phyloP scores from a whole-genome alignment of 2,888 invertebrate species.

The Agrotis ipsilon region DNA sequence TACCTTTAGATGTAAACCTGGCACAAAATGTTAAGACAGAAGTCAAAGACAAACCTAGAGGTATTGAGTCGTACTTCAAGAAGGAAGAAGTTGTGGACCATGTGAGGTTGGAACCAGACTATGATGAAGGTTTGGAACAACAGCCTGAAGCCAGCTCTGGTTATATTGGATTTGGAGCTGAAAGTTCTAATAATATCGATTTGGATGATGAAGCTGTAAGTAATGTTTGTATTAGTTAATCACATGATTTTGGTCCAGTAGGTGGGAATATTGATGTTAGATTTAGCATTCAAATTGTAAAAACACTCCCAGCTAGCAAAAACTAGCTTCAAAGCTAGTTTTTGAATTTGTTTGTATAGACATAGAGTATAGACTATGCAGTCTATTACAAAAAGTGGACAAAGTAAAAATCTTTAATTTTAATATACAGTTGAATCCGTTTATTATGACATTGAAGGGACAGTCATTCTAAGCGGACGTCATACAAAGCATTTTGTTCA shows the following conservation, averaged over 20 bases:
- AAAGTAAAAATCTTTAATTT: neutral
- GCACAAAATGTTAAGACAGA: constrained; percentile 58
- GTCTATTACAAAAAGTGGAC: neutral
- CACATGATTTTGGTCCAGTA: no score
- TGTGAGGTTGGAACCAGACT: constrained; percentile 63
- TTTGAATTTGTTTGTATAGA: no score
- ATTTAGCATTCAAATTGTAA: no score
- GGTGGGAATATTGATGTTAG: no score
- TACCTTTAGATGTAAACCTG: constrained; percentile 75
- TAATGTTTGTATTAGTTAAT: constrained; percentile 34
- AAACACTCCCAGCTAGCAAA: no score
- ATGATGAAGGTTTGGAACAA: constrained; percentile 52
- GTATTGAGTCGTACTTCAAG: constrained; percentile 84
- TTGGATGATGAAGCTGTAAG: constrained; percentile 88
- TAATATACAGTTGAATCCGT: no score
- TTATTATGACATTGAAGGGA: no score
- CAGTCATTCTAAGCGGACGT: no score
- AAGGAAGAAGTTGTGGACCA: constrained; percentile 66
- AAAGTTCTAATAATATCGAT: constrained; percentile 66
- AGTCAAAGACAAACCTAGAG: constrained; percentile 68
- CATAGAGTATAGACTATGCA: neutral
- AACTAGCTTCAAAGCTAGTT: no score
- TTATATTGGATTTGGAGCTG: constrained; percentile 61
- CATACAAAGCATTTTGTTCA: no score
- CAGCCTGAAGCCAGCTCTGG: constrained; percentile 64